Percentiles rank a stretch among this genome's conserved stretches.
phyloP scores from a whole-genome alignment of 2,888 invertebrate species.

The Acleris sparsana region DNA sequence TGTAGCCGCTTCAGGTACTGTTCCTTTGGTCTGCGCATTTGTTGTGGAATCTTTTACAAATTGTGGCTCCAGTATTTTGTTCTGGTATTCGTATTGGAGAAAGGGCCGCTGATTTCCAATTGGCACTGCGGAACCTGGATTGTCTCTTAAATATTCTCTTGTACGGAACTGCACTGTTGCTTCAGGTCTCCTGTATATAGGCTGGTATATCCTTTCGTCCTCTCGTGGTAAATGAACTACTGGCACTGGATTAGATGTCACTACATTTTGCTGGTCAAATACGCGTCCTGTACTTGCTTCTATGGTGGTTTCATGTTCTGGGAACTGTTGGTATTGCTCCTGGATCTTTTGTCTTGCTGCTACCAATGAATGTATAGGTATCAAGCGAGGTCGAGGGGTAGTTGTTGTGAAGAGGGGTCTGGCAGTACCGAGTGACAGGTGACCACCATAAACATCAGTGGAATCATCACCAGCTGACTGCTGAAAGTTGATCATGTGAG shows the following conservation, averaged over 20 bases:
- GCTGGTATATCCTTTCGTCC: slow-evolving; percentile 69
- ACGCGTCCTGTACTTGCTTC: slow-evolving; percentile 82
- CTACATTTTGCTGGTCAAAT: slow-evolving; percentile 73
- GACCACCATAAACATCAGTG: slow-evolving; percentile 87
- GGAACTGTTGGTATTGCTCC: slow-evolving; percentile 70
- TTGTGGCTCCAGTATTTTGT: slow-evolving; percentile 76
- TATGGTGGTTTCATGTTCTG: slow-evolving; percentile 72
- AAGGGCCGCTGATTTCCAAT: slow-evolving; percentile 80
- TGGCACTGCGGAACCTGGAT: slow-evolving; percentile 75
- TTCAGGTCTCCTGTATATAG: slow-evolving; percentile 65
- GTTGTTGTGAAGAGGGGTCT: slow-evolving; percentile 88
- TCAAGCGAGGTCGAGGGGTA: slow-evolving; percentile 79
- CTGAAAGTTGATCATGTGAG: slow-evolving; percentile 82
- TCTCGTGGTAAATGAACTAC: slow-evolving; percentile 80
- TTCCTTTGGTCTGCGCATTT: slow-evolving; percentile 56
- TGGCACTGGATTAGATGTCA: slow-evolving; percentile 81
- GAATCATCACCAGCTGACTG: slow-evolving; percentile 86
- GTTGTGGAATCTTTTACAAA: slow-evolving; percentile 61
- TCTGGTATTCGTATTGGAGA: slow-evolving; percentile 76
- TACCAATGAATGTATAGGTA: slow-evolving; percentile 79
- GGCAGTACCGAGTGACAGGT: slow-evolving; percentile 85
- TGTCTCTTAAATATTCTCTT: slow-evolving; percentile 76
- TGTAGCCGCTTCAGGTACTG: slow-evolving; percentile 61
- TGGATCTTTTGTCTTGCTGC: slow-evolving; percentile 77
- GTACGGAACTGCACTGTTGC: slow-evolving; percentile 72